Percentiles rank a stretch among this genome's conserved stretches.
These are phyloP conservation scores for Cephus pygmeus DNA, from an alignment of 2,888 invertebrate species.

Conservation along the genomic window DNA sequence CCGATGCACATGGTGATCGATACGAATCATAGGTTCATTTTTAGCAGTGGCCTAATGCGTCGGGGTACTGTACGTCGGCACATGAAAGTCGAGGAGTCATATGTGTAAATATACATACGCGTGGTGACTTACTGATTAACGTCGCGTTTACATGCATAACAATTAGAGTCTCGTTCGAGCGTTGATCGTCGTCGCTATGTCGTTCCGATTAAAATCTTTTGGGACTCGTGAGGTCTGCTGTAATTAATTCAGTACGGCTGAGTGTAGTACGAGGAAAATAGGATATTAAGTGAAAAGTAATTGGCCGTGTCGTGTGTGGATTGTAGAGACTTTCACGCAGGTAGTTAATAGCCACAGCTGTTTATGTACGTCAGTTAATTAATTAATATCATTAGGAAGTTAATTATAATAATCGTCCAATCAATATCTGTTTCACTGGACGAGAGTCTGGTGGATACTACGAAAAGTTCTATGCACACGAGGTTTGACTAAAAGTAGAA, in stretches of 20 bases:
- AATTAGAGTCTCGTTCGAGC: background rate
- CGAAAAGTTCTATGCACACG: background rate
- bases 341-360: background rate
- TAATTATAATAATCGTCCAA: background rate
- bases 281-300: background rate
- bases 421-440: background rate
- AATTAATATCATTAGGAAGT: background rate
- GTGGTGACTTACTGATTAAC: background rate
- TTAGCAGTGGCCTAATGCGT: background rate
- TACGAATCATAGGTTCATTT: background rate
- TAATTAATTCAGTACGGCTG: background rate
- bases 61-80: background rate
- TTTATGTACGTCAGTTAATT: background rate
- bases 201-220: background rate
- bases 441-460: background rate
- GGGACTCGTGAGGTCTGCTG: background rate
- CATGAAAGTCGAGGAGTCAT: background rate
- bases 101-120: background rate
- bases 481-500: conserved; percentile 40
- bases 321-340: background rate
- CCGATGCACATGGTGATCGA: background rate
- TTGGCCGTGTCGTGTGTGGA: background rate
- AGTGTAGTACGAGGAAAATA: background rate
- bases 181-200: background rate
- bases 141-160: background rate